Percentiles rank a stretch among this genome's conserved stretches.
Evolutionary conservation across 2,113 vertebrate species (phyloP).

Genomic region (Takifugu bimaculatus): DNA sequence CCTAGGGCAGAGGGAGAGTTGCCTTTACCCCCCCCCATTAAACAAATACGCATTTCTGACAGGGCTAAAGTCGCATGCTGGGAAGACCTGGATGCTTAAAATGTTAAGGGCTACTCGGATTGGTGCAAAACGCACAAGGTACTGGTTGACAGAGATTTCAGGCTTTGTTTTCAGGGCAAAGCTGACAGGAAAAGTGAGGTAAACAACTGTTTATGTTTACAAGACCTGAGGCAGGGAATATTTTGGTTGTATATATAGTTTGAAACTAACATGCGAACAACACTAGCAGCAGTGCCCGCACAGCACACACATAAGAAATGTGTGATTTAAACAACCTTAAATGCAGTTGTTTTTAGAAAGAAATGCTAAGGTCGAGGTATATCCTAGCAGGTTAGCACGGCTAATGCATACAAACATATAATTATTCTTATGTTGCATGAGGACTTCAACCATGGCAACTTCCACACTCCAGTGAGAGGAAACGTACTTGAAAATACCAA

Average conservation of each 20-base stretch:
- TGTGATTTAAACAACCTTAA: neutral
- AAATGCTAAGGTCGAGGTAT: neutral
- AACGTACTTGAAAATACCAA: neutral
- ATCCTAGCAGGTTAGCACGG: neutral
- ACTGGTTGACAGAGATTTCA: constrained; percentile 11
- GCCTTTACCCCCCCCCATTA: neutral
- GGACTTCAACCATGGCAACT: constrained; percentile 4
- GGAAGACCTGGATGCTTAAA: constrained; percentile 17
- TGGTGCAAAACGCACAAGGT: constrained; percentile 16
- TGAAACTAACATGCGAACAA: neutral
- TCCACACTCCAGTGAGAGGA: neutral
- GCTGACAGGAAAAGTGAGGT: constrained; percentile 10
- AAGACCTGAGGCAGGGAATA: neutral
- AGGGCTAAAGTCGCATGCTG: constrained; percentile 18
- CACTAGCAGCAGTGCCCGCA: neutral
- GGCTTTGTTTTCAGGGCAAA: constrained; percentile 28
- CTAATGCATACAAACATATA: neutral
- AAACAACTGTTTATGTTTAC: neutral
- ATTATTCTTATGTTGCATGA: neutral
- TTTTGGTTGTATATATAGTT: neutral
- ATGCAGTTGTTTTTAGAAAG: too few species aligned
- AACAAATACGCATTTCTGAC: constrained; percentile 7
- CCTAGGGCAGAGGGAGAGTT: constrained; percentile 6
- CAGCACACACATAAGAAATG: neutral
- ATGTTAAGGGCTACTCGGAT: constrained; percentile 28